Conservation (phyloP, 35 echinoderm and acorn worm species). For the Strongylocentrotus purpuratus region DNA sequence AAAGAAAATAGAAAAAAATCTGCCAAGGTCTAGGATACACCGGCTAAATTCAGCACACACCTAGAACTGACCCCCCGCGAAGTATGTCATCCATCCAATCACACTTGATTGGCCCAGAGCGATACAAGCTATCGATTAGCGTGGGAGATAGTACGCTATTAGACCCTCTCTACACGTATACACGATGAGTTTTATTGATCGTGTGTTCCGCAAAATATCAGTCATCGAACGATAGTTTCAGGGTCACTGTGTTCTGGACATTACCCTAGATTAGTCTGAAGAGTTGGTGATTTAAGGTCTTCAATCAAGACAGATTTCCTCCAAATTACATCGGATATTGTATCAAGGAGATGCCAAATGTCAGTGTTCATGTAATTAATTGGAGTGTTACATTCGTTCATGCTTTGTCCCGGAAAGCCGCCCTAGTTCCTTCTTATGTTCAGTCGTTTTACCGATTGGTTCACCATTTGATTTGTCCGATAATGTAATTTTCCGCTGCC, state of each 20-base stretch:
- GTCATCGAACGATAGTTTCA: not conserved
- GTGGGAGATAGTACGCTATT: not conserved
- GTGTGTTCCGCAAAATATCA: not conserved
- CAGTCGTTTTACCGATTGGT: too few species aligned
- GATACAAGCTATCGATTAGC: not conserved
- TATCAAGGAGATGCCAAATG: not conserved
- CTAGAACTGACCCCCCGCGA: not conserved
- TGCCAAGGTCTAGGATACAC: not conserved
- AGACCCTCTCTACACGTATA: not conserved
- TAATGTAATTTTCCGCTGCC: too few species aligned
- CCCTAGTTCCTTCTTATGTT: too few species aligned
- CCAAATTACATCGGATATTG: not conserved
- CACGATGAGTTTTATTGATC: slow-evolving; percentile 14
- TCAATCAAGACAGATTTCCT: not conserved
- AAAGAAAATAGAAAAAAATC: too few species aligned
- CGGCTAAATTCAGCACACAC: not conserved
- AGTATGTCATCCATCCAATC: not conserved
- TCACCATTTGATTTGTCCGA: too few species aligned
- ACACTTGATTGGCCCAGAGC: not conserved
- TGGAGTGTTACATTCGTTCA: not conserved
- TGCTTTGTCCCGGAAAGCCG: too few species aligned
- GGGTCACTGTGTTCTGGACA: not conserved
- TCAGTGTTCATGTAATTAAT: not conserved
- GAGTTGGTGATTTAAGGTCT: not conserved
- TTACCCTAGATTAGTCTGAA: not conserved